phyloP scores from a whole-genome alignment of 2,888 invertebrate genomes.

The Tethea ocularis region DNA sequence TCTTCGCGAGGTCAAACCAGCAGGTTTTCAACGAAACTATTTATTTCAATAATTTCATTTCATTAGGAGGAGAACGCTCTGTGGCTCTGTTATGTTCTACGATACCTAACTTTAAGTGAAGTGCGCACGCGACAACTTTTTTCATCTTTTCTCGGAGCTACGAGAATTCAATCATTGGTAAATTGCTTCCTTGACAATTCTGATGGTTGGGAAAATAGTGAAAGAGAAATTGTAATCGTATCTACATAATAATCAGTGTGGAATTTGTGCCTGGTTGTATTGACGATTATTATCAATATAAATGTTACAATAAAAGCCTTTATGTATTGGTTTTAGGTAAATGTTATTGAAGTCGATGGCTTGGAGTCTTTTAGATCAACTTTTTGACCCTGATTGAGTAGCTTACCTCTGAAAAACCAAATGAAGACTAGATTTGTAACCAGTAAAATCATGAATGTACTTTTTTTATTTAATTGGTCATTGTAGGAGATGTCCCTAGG shows the following conservation, averaged over 20 bases:
- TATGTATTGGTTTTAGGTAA: too few relatives aligned
- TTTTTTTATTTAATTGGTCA: too few relatives aligned
- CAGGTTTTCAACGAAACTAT: neutral
- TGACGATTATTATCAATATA: neutral
- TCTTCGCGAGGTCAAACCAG: neutral
- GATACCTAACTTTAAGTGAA: neutral
- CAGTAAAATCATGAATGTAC: too few relatives aligned
- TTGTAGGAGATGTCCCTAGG: too few relatives aligned
- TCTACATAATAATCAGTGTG: constrained; percentile 13
- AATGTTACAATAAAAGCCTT: too few relatives aligned
- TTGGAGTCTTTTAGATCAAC: too few relatives aligned
- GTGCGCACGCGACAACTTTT: constrained; percentile 22
- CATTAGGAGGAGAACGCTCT: constrained; percentile 2
- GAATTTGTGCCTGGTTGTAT: neutral
- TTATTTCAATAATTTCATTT: neutral
- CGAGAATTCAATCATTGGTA: constrained; percentile 38
- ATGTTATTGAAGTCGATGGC: too few relatives aligned
- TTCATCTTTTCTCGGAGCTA: constrained; percentile 26
- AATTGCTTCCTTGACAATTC: constrained; percentile 35
- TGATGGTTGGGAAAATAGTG: constrained; percentile 39
- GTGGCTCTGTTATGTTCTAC: too few relatives aligned
- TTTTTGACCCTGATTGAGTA: too few relatives aligned
- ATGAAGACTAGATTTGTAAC: too few relatives aligned
- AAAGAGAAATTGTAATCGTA: constrained; percentile 24
- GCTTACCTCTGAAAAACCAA: too few relatives aligned